A percentile compares a stretch with the other conserved stretches of the same genome.
Conservation (phyloP, 2,797 vertebrate species). For the Setipinna tenuifilis region DNA sequence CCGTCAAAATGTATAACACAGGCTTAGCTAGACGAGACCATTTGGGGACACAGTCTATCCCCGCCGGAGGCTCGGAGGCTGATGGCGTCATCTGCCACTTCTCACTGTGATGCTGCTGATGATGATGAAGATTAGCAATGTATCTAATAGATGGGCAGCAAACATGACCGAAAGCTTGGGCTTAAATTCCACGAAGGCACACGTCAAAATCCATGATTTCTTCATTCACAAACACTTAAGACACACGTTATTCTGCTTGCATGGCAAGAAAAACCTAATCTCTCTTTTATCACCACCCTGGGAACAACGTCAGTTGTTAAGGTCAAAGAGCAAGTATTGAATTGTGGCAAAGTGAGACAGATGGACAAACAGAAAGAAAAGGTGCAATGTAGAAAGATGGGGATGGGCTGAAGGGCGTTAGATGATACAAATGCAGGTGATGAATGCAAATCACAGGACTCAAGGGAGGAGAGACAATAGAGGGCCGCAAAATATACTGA, state of each 20-base stretch:
- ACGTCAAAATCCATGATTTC: not conserved
- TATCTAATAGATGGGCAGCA: not conserved
- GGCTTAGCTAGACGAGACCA: constrained; percentile 12
- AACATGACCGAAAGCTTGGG: not conserved
- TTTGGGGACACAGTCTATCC: constrained; percentile 9
- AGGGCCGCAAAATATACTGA: too few species aligned
- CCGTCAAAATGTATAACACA: constrained; percentile 35
- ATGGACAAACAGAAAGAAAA: not conserved
- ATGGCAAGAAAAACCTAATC: not conserved
- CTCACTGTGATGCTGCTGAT: not conserved
- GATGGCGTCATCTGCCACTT: constrained; percentile 2
- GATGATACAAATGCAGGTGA: not conserved
- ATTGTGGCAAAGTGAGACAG: not conserved
- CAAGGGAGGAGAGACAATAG: not conserved
- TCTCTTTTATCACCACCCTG: not conserved
- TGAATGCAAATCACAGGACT: not conserved
- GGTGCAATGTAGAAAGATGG: not conserved
- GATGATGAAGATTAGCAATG: not conserved
- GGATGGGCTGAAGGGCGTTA: not conserved
- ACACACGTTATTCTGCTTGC: not conserved
- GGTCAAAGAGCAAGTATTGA: constrained; percentile 20
- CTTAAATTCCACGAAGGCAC: not conserved
- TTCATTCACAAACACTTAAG: not conserved
- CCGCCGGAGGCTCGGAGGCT: not conserved
- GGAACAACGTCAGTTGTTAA: not conserved